These are phyloP conservation scores for Dryas iulia DNA, from an alignment of 1,140 invertebrate genomes.

Conservation along the genomic window DNA sequence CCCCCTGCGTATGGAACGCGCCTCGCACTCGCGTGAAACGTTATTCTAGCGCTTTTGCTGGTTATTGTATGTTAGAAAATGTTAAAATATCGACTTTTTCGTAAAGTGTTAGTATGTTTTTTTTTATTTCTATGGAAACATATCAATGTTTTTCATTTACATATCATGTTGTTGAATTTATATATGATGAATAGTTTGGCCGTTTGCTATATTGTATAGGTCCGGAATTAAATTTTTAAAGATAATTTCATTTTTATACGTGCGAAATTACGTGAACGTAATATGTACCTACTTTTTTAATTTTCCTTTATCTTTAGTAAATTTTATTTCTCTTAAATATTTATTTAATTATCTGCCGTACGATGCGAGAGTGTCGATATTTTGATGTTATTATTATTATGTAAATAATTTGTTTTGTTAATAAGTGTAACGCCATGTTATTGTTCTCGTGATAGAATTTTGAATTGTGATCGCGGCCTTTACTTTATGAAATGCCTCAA, in stretches of 20 bases:
- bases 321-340: no score
- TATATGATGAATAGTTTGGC: not conserved
- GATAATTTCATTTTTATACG: no score
- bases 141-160: slow-evolving; percentile 44
- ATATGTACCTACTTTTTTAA: no score
- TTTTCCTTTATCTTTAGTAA: no score
- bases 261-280: no score
- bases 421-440: slow-evolving; percentile 70
- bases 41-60: slow-evolving; percentile 62
- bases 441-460: slow-evolving; percentile 57
- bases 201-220: not conserved
- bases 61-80: slow-evolving; percentile 59
- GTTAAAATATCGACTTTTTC: slow-evolving; percentile 66
- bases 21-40: slow-evolving; percentile 69
- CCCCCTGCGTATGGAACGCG: slow-evolving; percentile 48
- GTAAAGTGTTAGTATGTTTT: not conserved
- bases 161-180: slow-evolving; percentile 49
- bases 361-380: slow-evolving; percentile 52
- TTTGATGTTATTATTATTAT: slow-evolving; percentile 57
- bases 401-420: slow-evolving; percentile 77
- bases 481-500: slow-evolving; percentile 26
- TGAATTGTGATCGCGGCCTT: slow-evolving; percentile 34
- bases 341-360: no score
- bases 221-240: not conserved
- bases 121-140: not conserved